Conservation (phyloP, 2,797 vertebrate genomes). For the Kryptolebias ocellatus region DNA sequence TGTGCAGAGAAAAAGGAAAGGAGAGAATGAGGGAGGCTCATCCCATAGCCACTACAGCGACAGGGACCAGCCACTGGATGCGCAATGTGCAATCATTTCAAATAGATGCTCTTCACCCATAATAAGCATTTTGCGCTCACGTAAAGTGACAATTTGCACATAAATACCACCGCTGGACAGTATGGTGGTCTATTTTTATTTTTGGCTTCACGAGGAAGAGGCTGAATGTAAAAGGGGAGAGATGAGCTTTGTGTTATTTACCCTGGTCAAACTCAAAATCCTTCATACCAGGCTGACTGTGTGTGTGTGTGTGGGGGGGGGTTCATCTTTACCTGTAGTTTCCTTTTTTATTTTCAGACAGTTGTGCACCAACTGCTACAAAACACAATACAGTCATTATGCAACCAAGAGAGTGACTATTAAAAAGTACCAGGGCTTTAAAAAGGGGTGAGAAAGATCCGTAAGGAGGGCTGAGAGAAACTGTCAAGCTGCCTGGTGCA, state of each 20-base stretch:
- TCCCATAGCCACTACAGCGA: slow-evolving; percentile 69
- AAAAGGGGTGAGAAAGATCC: slow-evolving; percentile 29
- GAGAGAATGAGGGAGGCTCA: slow-evolving; percentile 50
- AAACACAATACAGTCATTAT: slow-evolving; percentile 54
- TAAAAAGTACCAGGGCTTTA: slow-evolving; percentile 51
- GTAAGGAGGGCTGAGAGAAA: slow-evolving; percentile 38
- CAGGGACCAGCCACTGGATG: slow-evolving; percentile 74
- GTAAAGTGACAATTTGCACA: slow-evolving; percentile 77
- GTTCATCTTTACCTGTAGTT: slow-evolving; percentile 7
- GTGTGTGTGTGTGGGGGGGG: no score
- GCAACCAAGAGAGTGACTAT: slow-evolving; percentile 47
- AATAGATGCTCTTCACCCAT: slow-evolving; percentile 77
- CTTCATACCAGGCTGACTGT: slow-evolving; percentile 7
- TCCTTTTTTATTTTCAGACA: slow-evolving; percentile 10
- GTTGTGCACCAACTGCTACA: slow-evolving; percentile 23
- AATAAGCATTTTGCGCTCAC: slow-evolving; percentile 77
- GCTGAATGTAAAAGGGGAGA: slow-evolving; percentile 21
- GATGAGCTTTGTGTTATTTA: slow-evolving; percentile 18
- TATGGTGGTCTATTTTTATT: slow-evolving; percentile 66
- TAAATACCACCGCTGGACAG: slow-evolving; percentile 73
- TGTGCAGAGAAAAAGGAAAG: slow-evolving; percentile 39
- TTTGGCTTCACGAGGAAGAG: slow-evolving; percentile 34
- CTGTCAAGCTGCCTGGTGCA: slow-evolving; percentile 55
- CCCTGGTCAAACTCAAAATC: slow-evolving; percentile 8
- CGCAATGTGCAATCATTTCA: slow-evolving; percentile 80